These are phyloP conservation scores for Antechinus stuartii DNA, from an alignment of 2,113 vertebrate species.

Conservation along the genomic window DNA sequence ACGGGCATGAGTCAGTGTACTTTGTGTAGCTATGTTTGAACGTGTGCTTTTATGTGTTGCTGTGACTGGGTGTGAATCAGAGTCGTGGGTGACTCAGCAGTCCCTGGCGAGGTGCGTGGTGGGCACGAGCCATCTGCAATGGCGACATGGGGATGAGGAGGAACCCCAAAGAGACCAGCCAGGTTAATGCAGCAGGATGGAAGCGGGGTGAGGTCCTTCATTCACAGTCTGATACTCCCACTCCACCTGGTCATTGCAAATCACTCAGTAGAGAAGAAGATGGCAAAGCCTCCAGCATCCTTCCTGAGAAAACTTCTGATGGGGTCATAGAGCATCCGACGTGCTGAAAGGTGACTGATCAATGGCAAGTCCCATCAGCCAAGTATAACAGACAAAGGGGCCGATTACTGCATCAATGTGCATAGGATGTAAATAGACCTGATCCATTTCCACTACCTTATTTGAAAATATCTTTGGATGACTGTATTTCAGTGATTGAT, in stretches of 20 bases:
- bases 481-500: not conserved
- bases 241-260: not conserved
- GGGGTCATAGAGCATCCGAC: not conserved
- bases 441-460: not conserved
- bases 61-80: not conserved
- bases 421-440: not conserved
- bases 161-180: not conserved
- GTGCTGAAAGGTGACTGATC: not conserved
- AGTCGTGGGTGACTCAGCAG: not conserved
- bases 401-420: not conserved
- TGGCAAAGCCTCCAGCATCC: not conserved
- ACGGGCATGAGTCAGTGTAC: not conserved
- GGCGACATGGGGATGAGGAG: too few species aligned
- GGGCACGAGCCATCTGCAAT: not conserved
- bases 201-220: not conserved
- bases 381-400: not conserved
- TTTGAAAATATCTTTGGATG: not conserved
- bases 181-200: not conserved
- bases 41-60: not conserved
- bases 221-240: not conserved
- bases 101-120: not conserved
- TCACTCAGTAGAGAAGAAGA: not conserved
- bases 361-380: not conserved
- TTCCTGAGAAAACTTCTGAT: not conserved
- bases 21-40: not conserved